A percentile compares a stretch with the other conserved stretches of the same genome.
phyloP scores from a whole-genome alignment of 2,113 vertebrate species.

The Ciconia stormi region DNA sequence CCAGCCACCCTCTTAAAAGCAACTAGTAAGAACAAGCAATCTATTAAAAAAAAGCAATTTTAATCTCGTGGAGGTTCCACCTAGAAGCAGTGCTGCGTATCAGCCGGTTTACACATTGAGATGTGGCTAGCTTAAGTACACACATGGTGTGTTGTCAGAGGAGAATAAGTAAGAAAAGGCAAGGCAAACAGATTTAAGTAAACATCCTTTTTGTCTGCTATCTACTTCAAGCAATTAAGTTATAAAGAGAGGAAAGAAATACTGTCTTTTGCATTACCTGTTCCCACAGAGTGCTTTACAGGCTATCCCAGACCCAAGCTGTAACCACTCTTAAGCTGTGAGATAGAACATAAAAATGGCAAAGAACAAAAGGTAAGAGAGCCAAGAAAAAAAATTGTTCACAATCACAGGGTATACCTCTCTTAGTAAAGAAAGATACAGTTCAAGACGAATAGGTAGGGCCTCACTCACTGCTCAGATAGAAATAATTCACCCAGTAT shows the following conservation, averaged over 20 bases:
- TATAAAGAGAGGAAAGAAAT: background rate
- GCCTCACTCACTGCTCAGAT: background rate
- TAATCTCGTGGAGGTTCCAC: background rate
- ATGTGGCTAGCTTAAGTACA: background rate
- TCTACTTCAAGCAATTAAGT: background rate
- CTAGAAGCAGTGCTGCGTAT: background rate
- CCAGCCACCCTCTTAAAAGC: background rate
- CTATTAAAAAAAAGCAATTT: background rate
- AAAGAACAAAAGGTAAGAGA: background rate
- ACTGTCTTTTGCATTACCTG: background rate
- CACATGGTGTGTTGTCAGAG: fast-evolving
- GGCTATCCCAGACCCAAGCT: background rate
- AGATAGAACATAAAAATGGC: background rate
- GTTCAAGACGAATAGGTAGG: background rate
- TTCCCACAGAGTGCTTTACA: background rate
- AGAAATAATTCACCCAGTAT: background rate
- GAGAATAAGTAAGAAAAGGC: background rate
- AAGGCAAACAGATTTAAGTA: background rate
- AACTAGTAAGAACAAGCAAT: background rate
- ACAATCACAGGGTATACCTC: background rate
- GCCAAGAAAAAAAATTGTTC: background rate
- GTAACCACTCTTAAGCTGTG: background rate
- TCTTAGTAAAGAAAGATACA: background rate
- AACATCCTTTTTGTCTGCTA: background rate
- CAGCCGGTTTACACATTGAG: background rate